Base-by-base conservation (phyloP, 2,888 invertebrate genomes). In the Lysandra coridon region DNA sequence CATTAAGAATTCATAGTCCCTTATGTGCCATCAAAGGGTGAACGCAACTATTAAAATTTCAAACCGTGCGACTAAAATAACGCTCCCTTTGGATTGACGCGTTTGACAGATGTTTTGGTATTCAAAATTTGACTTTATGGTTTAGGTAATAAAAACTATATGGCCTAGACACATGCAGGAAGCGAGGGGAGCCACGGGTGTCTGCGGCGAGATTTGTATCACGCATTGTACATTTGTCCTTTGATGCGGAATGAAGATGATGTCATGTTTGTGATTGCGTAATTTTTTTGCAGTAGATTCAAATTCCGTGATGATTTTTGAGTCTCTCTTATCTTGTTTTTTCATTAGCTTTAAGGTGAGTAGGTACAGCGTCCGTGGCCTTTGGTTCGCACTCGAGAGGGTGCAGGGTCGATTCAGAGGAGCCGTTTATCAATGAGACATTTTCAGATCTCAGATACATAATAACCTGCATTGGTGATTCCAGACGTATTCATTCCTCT, bases 1-100 rank as follows among this genome's bases (percentile, higher is more conserved):
- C 79, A 80, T 57, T 78, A 62, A 75, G 80, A 82, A 83, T 83
- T 87, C 87, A 86, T 86, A 85, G 87, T 86, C 89, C 88, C 89
- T 83, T 88, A 89, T 90, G 90, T 90, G 89, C 90, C 90, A 91
- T 90, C 87, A 87, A 88, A 89, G 92, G 92, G 94, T 93, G 93
- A 93, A 93, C 91, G 94, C 91, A 91, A 91, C 94, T 89, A 93
- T 94, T 93, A 94, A 94, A 94, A 92, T 93, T 94, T 93, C 91
- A 93, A 93, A 92, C 90, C 92, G 88, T 89, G 90, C 89, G 90
- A 90, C 93, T 90, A 88, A 92, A 92, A 93, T 92, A 92, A 91
- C 89, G 88, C 87, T 88, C 89, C 89, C 89, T 89, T 89, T 87
- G 88, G 89, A 90, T 89, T 90, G 90, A 91, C 87, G 87, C 86